Evolutionary conservation across 2,113 vertebrate species (phyloP).

Genomic region (Gorsachius goisagi): DNA sequence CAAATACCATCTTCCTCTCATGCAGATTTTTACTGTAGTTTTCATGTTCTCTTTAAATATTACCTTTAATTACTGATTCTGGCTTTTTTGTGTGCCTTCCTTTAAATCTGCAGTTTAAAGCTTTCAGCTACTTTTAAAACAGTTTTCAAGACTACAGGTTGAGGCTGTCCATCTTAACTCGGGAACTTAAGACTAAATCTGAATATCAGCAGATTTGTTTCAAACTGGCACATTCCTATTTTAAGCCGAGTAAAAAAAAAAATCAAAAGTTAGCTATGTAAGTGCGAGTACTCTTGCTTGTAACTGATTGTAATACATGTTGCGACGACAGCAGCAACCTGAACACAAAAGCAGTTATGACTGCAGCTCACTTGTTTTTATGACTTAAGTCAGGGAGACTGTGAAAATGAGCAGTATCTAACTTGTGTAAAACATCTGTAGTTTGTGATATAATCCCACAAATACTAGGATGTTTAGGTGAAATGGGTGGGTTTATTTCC

Average conservation of each 20-base stretch:
- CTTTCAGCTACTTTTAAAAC: not conserved
- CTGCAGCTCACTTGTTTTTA: not conserved
- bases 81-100: not conserved
- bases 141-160: not conserved
- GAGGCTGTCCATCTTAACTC: not conserved
- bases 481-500: not conserved
- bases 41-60: not conserved
- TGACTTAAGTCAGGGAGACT: not conserved
- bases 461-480: not conserved
- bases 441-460: not conserved
- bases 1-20: not conserved
- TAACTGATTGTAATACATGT: not conserved
- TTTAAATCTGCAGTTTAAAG: not conserved
- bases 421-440: not conserved
- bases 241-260: not conserved
- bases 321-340: not conserved
- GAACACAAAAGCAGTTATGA: not conserved
- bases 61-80: not conserved
- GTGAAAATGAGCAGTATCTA: constrained; percentile 5
- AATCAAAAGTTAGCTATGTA: not conserved
- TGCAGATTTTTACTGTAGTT: not conserved
- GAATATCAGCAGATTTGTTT: not conserved
- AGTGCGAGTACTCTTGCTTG: not conserved
- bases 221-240: not conserved
- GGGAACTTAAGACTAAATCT: not conserved